A percentile compares a stretch with the other conserved stretches of the same genome.
Conservation (phyloP, 1,140 invertebrate species). For the Aphelenchoides besseyi region DNA sequence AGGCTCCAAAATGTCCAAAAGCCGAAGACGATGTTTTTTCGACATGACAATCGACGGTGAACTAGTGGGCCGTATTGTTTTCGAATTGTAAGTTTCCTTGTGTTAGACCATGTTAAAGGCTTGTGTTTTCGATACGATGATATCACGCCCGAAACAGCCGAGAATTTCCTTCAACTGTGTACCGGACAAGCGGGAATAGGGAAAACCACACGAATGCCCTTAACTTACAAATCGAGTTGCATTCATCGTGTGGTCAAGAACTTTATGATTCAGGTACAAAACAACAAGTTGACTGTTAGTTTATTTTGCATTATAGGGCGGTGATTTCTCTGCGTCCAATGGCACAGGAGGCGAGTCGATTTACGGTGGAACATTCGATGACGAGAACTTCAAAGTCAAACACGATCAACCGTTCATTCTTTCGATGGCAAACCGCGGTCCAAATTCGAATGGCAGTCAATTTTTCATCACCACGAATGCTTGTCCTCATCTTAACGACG, state of each 20-base stretch:
- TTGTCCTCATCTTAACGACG: constrained; percentile 46
- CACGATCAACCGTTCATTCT: constrained; percentile 66
- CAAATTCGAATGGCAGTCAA: constrained; percentile 93
- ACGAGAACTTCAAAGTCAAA: constrained; percentile 90
- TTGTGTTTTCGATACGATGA: constrained; percentile 77
- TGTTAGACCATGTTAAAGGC: constrained; percentile 76
- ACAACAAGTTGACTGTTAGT: background rate
- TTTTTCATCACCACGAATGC: constrained; percentile 85
- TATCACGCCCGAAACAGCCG: constrained; percentile 39
- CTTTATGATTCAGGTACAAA: constrained; percentile 88
- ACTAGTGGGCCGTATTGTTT: constrained; percentile 76
- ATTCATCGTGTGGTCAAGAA: constrained; percentile 83
- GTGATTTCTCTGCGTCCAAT: constrained; percentile 67
- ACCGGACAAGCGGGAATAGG: constrained; percentile 62
- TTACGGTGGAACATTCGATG: constrained; percentile 89
- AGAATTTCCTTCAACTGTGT: constrained; percentile 67
- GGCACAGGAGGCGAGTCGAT: constrained; percentile 94
- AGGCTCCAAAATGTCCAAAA: too few relatives aligned
- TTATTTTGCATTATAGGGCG: constrained; percentile 70
- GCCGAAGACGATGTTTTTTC: constrained; percentile 43
- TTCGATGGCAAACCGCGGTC: constrained; percentile 67
- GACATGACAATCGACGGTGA: constrained; percentile 67
- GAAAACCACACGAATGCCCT: constrained; percentile 79
- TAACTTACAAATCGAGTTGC: constrained; percentile 68
- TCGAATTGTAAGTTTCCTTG: constrained; percentile 81